Percentiles rank a stretch among this genome's conserved stretches.
Conservation (phyloP, 1,140 invertebrate genomes). For the Bombus waltoni region DNA sequence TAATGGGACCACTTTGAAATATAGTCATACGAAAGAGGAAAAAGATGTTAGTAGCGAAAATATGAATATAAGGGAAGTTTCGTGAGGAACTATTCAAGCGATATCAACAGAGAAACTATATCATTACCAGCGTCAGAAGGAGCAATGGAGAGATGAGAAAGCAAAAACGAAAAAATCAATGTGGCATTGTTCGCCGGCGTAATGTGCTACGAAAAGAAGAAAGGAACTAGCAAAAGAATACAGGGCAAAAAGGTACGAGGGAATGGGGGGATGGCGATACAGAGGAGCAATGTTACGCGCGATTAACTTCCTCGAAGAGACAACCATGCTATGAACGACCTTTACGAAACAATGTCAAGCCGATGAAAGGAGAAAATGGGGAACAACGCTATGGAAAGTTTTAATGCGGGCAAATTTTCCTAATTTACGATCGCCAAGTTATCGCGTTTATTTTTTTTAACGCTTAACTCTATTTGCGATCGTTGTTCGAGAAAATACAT, state of each 20-base stretch:
- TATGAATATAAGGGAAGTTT: not conserved
- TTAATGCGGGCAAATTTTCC: conserved; percentile 39
- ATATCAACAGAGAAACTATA: conserved; percentile 11
- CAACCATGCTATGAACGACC: conserved; percentile 3
- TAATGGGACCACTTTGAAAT: too few relatives aligned
- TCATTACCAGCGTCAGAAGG: conserved; percentile 32
- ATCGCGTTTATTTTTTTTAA: not conserved
- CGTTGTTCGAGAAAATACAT: not conserved
- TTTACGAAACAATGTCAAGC: conserved; percentile 18
- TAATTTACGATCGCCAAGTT: conserved; percentile 39
- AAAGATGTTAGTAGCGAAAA: not conserved
- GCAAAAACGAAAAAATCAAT: conserved; percentile 46
- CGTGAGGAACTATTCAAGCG: not conserved
- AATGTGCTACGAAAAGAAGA: conserved; percentile 42
- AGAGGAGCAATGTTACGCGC: conserved; percentile 59
- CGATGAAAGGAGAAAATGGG: not conserved
- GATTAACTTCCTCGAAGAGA: conserved; percentile 51
- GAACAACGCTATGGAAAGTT: conserved; percentile 7
- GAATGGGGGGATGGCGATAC: conserved; percentile 29
- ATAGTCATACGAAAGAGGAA: too few relatives aligned
- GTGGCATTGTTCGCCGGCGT: conserved; percentile 53
- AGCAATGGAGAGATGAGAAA: conserved; percentile 21
- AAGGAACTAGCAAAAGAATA: conserved; percentile 14
- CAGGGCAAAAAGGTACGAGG: not conserved
- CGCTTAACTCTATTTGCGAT: conserved; percentile 6